These are phyloP conservation scores for Agrenia bidenticulata DNA, from an alignment of 2,888 invertebrate species.

Conservation along the genomic window DNA sequence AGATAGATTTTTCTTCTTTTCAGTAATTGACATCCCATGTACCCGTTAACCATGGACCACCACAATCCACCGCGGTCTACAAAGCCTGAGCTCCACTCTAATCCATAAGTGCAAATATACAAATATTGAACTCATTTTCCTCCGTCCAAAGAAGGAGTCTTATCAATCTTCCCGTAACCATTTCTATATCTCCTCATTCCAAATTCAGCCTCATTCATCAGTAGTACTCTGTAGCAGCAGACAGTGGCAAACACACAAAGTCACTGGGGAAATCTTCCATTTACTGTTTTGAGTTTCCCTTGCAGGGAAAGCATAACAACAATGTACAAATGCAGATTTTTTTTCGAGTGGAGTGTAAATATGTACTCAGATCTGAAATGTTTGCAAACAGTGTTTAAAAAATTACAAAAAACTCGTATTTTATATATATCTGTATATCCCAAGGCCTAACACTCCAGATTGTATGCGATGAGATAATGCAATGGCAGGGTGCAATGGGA, in stretches of 20 bases:
- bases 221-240: not conserved
- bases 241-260: not conserved
- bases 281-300: not conserved
- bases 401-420: not conserved
- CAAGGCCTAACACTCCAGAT: no score
- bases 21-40: no score
- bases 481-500: not conserved
- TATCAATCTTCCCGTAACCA: constrained; percentile 2
- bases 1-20: no score
- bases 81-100: not conserved
- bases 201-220: no score
- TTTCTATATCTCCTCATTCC: not conserved
- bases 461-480: no score
- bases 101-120: constrained; percentile 12
- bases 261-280: constrained; percentile 17
- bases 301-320: not conserved
- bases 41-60: no score
- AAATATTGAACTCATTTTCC: not conserved
- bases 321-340: constrained; percentile 1
- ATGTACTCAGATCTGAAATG: not conserved
- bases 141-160: not conserved
- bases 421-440: no score
- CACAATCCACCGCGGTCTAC: no score
- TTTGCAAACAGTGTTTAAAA: not conserved
- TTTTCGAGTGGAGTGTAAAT: not conserved